These are phyloP conservation scores for Caenorhabditis sulstoni DNA, from an alignment of 2,888 invertebrate species.

Conservation along the genomic window DNA sequence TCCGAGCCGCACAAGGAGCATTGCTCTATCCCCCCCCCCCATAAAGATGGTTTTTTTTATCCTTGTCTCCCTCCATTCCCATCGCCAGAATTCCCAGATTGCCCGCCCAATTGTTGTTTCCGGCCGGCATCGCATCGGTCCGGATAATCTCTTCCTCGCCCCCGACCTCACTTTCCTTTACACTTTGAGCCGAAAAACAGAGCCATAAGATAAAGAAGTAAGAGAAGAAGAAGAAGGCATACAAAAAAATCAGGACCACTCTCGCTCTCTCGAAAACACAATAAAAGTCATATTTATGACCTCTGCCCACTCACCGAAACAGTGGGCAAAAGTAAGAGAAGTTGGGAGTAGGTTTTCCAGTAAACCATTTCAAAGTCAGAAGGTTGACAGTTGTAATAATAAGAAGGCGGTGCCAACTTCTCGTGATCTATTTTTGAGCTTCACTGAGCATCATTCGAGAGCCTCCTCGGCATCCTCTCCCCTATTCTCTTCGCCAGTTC, in stretches of 20 bases:
- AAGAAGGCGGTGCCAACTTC: background rate
- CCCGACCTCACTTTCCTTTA: background rate
- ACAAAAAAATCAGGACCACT: constrained; percentile 3
- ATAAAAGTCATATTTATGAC: constrained; percentile 34
- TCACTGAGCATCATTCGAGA: too few relatives aligned
- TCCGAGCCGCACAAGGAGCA: background rate
- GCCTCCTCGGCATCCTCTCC: background rate
- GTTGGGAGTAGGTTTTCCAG: background rate
- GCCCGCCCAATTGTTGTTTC: constrained; percentile 9
- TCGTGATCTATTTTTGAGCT: background rate
- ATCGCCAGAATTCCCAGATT: constrained; percentile 10
- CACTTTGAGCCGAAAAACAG: constrained; percentile 3
- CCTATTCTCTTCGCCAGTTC: background rate
- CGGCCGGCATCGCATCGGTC: background rate
- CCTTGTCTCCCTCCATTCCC: constrained; percentile 18
- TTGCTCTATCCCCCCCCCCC: too few relatives aligned
- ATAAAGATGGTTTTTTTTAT: constrained; percentile 26
- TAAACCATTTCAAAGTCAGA: constrained; percentile 5
- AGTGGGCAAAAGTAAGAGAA: constrained; percentile 12
- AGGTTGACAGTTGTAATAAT: constrained; percentile 1
- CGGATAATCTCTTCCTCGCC: constrained; percentile 11
- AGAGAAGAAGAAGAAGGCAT: background rate
- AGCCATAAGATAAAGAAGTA: background rate
- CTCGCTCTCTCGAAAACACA: background rate
- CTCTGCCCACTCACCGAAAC: constrained; percentile 13